Percentiles rank a stretch among this genome's conserved stretches.
phyloP scores from a whole-genome alignment of 2,797 vertebrate species.

The Takifugu rubripes region DNA sequence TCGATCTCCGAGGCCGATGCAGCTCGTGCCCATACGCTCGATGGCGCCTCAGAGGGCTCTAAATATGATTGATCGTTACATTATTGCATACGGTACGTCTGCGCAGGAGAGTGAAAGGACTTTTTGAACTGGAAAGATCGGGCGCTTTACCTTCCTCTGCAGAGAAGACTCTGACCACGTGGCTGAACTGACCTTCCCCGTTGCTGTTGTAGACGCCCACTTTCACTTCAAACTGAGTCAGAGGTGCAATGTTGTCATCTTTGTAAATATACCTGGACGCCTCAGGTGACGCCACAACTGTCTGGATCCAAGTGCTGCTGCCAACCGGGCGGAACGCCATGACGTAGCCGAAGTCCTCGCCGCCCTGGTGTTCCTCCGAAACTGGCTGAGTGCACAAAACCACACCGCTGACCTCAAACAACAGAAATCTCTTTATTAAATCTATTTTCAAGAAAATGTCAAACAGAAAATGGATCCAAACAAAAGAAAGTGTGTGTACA shows the following conservation, averaged over 20 bases:
- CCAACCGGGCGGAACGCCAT: constrained; percentile 80
- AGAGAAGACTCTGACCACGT: constrained; percentile 71
- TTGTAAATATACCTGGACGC: constrained; percentile 81
- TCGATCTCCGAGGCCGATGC: constrained; percentile 81
- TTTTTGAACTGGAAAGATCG: not conserved
- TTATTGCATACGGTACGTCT: constrained; percentile 6
- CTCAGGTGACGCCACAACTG: constrained; percentile 79
- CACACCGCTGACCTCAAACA: too few species aligned
- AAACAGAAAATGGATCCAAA: too few species aligned
- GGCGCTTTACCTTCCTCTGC: constrained; percentile 82
- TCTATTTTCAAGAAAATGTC: too few species aligned
- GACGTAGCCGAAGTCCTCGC: constrained; percentile 85
- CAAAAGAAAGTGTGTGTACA: too few species aligned
- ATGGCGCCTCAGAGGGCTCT: constrained; percentile 79
- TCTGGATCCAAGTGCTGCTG: constrained; percentile 80
- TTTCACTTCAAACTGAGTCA: constrained; percentile 86
- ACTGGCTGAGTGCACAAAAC: constrained; percentile 69
- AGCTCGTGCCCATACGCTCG: constrained; percentile 66
- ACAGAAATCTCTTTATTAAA: too few species aligned
- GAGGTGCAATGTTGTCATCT: constrained; percentile 79
- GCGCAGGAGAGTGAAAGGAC: constrained; percentile 13
- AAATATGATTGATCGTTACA: constrained; percentile 1
- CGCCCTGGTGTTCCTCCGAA: constrained; percentile 85
- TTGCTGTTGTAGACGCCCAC: constrained; percentile 84
- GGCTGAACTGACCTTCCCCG: constrained; percentile 83